These are phyloP conservation scores for Dascillus cervinus DNA, from an alignment of 2,888 invertebrate genomes.

Conservation along the genomic window DNA sequence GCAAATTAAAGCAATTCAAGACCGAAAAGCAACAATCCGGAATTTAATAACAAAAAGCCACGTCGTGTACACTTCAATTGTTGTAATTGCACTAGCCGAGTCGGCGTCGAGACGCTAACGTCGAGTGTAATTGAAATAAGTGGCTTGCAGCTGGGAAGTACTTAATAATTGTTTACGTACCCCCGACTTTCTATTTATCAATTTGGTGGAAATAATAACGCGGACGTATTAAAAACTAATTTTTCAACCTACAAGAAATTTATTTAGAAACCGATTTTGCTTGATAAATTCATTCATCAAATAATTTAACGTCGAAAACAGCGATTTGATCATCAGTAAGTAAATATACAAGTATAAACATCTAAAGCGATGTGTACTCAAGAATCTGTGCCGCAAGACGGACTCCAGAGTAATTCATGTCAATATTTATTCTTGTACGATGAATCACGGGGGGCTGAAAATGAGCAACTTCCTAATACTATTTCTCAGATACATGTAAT, in stretches of 20 bases:
- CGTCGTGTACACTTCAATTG: conserved; percentile 28
- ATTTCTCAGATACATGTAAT: too few relatives aligned
- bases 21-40: conserved; percentile 25
- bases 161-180: conserved; percentile 1
- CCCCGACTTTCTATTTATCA: not conserved
- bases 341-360: conserved; percentile 18
- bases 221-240: too few relatives aligned
- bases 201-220: not conserved
- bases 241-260: not conserved
- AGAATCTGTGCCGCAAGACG: conserved; percentile 18
- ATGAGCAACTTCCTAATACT: too few relatives aligned
- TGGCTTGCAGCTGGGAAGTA: conserved; percentile 8
- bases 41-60: conserved; percentile 29
- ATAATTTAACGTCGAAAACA: conserved; percentile 16
- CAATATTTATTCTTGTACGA: conserved; percentile 18
- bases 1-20: conserved; percentile 24
- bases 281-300: conserved; percentile 7
- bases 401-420: conserved; percentile 16
- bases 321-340: conserved; percentile 21
- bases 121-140: conserved; percentile 18
- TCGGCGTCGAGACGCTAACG: conserved; percentile 14
- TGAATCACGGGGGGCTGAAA: conserved; percentile 7
- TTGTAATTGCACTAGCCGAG: conserved; percentile 22
- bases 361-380: conserved; percentile 16
- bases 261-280: not conserved